Conservation (phyloP, 2,113 vertebrate genomes). For the Aythya baeri region DNA sequence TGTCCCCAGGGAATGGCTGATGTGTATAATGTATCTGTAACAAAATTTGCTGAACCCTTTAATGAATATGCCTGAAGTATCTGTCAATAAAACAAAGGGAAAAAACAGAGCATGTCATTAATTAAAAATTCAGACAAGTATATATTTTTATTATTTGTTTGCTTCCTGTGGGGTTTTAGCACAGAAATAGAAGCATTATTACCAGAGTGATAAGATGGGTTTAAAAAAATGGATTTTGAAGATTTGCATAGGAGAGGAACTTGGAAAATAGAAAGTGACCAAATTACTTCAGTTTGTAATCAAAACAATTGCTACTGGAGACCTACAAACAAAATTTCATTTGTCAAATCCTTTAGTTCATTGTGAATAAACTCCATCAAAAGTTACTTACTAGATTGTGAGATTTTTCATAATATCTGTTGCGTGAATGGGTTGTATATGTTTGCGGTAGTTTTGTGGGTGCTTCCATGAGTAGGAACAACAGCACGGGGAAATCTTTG, state of each 20-base stretch:
- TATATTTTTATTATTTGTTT: slow-evolving; percentile 3
- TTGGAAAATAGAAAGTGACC: not conserved
- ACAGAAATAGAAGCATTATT: not conserved
- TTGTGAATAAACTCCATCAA: not conserved
- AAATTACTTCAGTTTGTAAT: slow-evolving; percentile 14
- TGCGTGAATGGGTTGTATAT: not conserved
- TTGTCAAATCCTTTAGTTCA: not conserved
- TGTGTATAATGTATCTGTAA: not conserved
- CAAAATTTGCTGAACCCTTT: not conserved
- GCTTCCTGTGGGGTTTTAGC: not conserved
- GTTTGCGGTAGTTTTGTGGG: not conserved
- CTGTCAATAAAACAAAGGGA: not conserved
- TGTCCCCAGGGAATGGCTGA: not conserved
- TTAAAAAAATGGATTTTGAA: not conserved
- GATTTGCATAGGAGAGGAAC: not conserved
- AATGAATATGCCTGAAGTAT: not conserved
- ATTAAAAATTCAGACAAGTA: not conserved
- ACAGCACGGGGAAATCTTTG: not conserved
- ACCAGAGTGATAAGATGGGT: not conserved
- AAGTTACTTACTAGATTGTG: not conserved
- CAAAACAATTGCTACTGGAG: not conserved
- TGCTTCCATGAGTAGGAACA: not conserved
- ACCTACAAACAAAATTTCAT: not conserved
- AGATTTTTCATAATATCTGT: not conserved
- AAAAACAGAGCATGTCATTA: not conserved